Conservation (phyloP, 2,888 invertebrate genomes). For the Pollenia angustigena region DNA sequence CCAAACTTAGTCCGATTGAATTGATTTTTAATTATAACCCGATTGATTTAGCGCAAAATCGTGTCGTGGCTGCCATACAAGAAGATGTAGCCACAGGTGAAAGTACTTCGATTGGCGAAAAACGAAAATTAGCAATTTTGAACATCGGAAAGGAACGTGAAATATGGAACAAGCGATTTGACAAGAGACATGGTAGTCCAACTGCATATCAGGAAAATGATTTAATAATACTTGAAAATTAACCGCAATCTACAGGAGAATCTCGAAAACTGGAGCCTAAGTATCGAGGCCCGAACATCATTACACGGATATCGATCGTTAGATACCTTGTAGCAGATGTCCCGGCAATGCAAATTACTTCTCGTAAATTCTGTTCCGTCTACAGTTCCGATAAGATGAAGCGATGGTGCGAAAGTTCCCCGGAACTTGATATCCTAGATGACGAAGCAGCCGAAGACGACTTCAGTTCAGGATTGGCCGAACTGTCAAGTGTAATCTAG, state of each 20-base stretch:
- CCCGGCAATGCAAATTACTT: conserved; percentile 56
- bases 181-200: conserved; percentile 46
- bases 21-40: no score
- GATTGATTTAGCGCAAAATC: no score
- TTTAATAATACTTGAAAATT: conserved; percentile 60
- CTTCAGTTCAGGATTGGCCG: no score
- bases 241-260: conserved; percentile 61
- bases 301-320: conserved; percentile 65
- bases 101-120: not conserved
- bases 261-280: no score
- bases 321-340: conserved; percentile 70
- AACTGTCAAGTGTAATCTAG: no score
- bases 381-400: no score
- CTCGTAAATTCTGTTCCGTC: conserved; percentile 65
- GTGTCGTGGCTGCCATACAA: no score
- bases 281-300: conserved; percentile 63
- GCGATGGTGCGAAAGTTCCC: no score
- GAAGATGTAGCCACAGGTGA: no score
- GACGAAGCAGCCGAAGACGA: no score
- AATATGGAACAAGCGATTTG: conserved; percentile 61
- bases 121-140: conserved; percentile 6
- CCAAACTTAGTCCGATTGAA: no score
- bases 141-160: conserved; percentile 43
- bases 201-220: conserved; percentile 40
- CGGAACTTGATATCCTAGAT: no score